Evolutionary conservation across 2,113 vertebrate species (phyloP).

Genomic region (Passer montanus): DNA sequence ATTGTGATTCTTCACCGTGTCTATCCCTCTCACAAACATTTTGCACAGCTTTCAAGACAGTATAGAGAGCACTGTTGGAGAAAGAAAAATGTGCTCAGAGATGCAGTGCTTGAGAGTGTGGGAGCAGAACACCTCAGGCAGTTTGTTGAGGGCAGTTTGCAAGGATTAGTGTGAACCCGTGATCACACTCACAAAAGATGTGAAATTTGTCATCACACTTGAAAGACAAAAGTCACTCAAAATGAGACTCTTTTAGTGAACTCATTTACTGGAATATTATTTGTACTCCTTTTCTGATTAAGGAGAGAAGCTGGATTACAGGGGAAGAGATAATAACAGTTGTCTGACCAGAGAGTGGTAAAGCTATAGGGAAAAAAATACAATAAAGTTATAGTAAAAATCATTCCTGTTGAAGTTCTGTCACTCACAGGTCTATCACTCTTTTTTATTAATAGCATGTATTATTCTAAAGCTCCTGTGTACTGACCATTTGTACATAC

Average conservation of each 20-base stretch:
- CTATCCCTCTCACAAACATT: neutral
- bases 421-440: neutral
- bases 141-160: neutral
- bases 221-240: neutral
- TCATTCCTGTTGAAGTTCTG: neutral
- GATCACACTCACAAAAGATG: neutral
- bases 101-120: neutral
- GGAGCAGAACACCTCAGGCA: neutral
- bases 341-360: neutral
- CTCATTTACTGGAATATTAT: neutral
- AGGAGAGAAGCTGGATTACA: neutral
- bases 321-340: neutral
- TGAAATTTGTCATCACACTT: slow-evolving; percentile 1
- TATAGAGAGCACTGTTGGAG: neutral
- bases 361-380: neutral
- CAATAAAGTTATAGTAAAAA: neutral
- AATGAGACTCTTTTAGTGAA: neutral
- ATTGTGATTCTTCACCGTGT: neutral
- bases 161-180: neutral
- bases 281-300: neutral
- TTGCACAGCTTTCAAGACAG: neutral
- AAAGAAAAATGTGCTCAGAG: neutral
- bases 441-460: neutral
- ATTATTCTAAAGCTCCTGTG: neutral
- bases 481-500: neutral